Base-by-base conservation (phyloP, 2,888 invertebrate genomes). In the Adelognathus sp. region DNA sequence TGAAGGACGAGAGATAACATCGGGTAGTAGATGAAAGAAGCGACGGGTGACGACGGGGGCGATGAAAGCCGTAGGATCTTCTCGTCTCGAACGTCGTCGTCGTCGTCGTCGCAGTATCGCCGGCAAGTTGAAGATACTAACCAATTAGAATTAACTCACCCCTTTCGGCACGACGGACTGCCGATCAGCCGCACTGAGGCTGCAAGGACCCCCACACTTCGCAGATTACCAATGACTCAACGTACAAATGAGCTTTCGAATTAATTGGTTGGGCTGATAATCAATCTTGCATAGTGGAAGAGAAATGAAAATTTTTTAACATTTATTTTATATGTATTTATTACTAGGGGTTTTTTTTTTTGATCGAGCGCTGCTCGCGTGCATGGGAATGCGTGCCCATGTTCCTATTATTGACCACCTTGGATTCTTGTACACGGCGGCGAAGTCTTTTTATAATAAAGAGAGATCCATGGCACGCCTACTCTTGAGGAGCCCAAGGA, bases 1-100 rank as follows among this genome's bases (percentile, higher is more conserved):
- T 5, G 24, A n/a, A 50, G 52, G 31, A 63, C 52, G 67, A 63
- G 18, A 69, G 77, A 78, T 78, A 73, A 78, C 67, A 78, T 78
- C 72, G 70, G 44, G 54, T 61, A 73, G 54, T 56, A 61, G 67
- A 67, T 72, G 67, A 56, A 77, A 72, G 72, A 67, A 72, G 54
- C 52, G 44, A n/a, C 21, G 39, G 61, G 54, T 72, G 58, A 33
- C 71, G 74, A 73, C 72, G 41, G 2, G n/a, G 36, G 11, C 39
- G 29, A 54, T 56, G 63, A 41, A 58, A 73, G 52, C 44, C 29
- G 18, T 21, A 63, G 56, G 61, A 77, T 60, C 29, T 70, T 64
- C 70, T 39, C 44, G 58, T 69, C 76, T 54, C 58, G 73, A 21
- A 27, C 39, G 11, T 58, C 56, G 46, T 72, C 71, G 33, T n/a